Evolutionary conservation across 2,888 invertebrate genomes (phyloP).

Genomic region (Pocota personata): DNA sequence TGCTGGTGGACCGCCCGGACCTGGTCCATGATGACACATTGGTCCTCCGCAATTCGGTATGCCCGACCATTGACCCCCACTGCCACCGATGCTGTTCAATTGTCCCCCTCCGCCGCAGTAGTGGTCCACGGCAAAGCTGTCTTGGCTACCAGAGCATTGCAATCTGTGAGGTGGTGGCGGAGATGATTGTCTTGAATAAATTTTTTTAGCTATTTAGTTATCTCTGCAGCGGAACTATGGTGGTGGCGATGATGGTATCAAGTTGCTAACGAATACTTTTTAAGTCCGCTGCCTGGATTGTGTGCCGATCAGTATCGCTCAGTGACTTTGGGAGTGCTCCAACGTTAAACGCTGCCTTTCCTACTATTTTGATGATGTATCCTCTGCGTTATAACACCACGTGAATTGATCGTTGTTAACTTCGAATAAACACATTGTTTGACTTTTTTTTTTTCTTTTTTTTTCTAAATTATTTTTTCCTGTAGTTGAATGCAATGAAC

Average conservation of each 20-base stretch:
- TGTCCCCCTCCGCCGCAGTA: constrained; percentile 80
- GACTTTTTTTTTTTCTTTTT: constrained; percentile 12
- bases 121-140: constrained; percentile 83
- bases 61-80: constrained; percentile 78
- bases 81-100: constrained; percentile 77
- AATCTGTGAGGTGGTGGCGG: constrained; percentile 83
- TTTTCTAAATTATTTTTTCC: constrained; percentile 4
- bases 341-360: neutral
- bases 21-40: constrained; percentile 79
- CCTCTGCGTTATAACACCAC: constrained; percentile 39
- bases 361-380: constrained; percentile 28
- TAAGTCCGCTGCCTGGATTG: neutral
- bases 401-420: constrained; percentile 64
- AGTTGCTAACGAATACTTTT: constrained; percentile 10
- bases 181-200: constrained; percentile 83
- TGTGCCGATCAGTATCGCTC: neutral
- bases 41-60: constrained; percentile 78
- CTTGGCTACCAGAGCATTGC: constrained; percentile 84
- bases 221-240: constrained; percentile 66
- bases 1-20: constrained; percentile 76
- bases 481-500: constrained; percentile 38
- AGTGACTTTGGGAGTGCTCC: neutral
- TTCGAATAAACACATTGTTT: constrained; percentile 60
- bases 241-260: constrained; percentile 14
- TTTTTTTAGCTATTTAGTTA: constrained; percentile 78